These are phyloP conservation scores for Euwallacea similis DNA, from an alignment of 1,140 invertebrate genomes.

Conservation along the genomic window DNA sequence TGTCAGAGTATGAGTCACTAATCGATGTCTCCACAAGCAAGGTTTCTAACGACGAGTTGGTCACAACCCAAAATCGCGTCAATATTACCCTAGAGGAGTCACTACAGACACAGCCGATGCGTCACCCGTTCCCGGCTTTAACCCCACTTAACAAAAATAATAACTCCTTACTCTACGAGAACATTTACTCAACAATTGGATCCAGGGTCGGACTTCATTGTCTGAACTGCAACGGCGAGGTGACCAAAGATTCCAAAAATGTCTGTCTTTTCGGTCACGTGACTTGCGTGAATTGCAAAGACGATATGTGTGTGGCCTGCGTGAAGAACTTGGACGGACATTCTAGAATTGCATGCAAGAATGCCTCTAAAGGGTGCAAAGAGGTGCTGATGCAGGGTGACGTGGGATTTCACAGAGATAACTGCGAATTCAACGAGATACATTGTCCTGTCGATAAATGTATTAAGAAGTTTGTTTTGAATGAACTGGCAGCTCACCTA, in stretches of 20 bases:
- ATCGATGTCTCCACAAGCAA: neutral
- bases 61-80: neutral
- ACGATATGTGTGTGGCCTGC: constrained; percentile 34
- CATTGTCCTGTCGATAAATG: constrained; percentile 36
- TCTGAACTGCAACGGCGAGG: constrained; percentile 28
- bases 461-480: constrained; percentile 8
- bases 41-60: neutral
- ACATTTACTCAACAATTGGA: constrained; percentile 16
- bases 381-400: constrained; percentile 15
- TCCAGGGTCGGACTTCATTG: constrained; percentile 13
- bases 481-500: constrained; percentile 28
- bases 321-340: constrained; percentile 29
- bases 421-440: constrained; percentile 41
- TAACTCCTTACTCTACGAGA: constrained; percentile 12
- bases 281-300: constrained; percentile 40
- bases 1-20: neutral
- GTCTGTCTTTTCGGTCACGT: constrained; percentile 40
- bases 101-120: too few species aligned
- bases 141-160: constrained; percentile 5
- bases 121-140: neutral
- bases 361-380: constrained; percentile 39
- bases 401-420: constrained; percentile 36
- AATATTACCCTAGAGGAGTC: neutral
- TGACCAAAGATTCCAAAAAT: constrained; percentile 27
- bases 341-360: constrained; percentile 40